Conservation (phyloP, 2,888 invertebrate species). For the Temnothorax rugatulus region DNA sequence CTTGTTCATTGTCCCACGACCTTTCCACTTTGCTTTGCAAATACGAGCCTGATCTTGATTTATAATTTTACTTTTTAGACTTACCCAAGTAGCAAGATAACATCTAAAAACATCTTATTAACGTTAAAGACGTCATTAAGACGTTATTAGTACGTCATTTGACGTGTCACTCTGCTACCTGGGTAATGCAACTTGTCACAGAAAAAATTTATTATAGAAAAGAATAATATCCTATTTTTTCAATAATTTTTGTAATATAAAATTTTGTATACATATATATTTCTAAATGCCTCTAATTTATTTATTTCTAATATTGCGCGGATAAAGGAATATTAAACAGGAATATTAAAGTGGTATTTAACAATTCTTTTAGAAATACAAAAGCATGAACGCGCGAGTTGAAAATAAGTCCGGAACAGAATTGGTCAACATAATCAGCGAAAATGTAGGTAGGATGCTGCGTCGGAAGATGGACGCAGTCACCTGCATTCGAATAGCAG, state of each 20-base stretch:
- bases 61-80: background rate
- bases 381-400: slow-evolving; percentile 92
- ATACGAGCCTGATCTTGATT: no score
- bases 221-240: background rate
- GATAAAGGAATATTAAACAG: background rate
- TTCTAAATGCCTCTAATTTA: background rate
- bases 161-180: no score
- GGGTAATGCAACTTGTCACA: background rate
- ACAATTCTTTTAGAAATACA: slow-evolving; percentile 90
- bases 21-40: no score
- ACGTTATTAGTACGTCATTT: no score
- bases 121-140: no score
- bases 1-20: no score
- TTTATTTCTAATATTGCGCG: background rate
- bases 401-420: slow-evolving; percentile 93
- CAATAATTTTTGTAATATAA: background rate
- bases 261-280: background rate
- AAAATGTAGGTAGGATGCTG: slow-evolving; percentile 94
- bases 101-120: no score
- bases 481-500: slow-evolving; percentile 92
- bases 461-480: slow-evolving; percentile 96
- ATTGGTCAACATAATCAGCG: slow-evolving; percentile 92
- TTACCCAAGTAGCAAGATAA: background rate
- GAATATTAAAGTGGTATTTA: background rate
- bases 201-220: background rate